Conservation (phyloP, 2,113 vertebrate species). For the Centropristis striata region DNA sequence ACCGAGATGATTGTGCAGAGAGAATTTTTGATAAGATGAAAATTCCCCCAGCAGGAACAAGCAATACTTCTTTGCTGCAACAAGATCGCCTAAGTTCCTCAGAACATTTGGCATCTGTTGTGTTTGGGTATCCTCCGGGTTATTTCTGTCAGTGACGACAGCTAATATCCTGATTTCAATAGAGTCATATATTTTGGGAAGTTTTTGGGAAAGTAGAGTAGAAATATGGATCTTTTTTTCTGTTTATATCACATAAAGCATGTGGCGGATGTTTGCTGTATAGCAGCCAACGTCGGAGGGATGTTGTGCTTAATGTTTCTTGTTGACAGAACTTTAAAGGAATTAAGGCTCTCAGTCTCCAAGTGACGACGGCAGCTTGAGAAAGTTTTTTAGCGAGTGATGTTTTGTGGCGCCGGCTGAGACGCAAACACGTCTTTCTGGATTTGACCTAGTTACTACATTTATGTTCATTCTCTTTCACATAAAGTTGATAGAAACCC, state of each 20-base stretch:
- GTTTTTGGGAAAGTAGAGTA: background rate
- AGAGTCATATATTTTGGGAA: background rate
- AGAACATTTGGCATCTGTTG: slow-evolving; percentile 16
- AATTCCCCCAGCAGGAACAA: slow-evolving; percentile 23
- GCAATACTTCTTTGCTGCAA: background rate
- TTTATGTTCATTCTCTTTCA: background rate
- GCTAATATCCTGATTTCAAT: slow-evolving; percentile 17
- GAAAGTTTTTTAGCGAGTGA: slow-evolving; percentile 30
- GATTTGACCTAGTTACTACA: slow-evolving; percentile 46
- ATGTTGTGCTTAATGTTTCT: slow-evolving; percentile 24
- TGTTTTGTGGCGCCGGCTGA: background rate
- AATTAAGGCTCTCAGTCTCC: slow-evolving; percentile 16
- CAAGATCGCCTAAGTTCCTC: slow-evolving; percentile 1
- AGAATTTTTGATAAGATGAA: slow-evolving; percentile 53
- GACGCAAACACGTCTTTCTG: slow-evolving; percentile 35
- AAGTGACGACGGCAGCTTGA: slow-evolving; percentile 19
- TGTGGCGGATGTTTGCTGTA: slow-evolving; percentile 1
- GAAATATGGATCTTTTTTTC: background rate
- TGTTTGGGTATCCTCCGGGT: background rate
- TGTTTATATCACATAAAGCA: background rate
- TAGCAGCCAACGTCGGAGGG: background rate
- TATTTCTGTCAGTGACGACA: slow-evolving; percentile 26
- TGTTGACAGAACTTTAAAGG: slow-evolving; percentile 46
- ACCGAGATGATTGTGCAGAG: slow-evolving; percentile 23
- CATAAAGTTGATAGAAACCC: background rate